Percentiles rank a stretch among this genome's conserved stretches.
These are phyloP conservation scores for Ditula angustiorana DNA, from an alignment of 2,888 invertebrate genomes.

Conservation along the genomic window DNA sequence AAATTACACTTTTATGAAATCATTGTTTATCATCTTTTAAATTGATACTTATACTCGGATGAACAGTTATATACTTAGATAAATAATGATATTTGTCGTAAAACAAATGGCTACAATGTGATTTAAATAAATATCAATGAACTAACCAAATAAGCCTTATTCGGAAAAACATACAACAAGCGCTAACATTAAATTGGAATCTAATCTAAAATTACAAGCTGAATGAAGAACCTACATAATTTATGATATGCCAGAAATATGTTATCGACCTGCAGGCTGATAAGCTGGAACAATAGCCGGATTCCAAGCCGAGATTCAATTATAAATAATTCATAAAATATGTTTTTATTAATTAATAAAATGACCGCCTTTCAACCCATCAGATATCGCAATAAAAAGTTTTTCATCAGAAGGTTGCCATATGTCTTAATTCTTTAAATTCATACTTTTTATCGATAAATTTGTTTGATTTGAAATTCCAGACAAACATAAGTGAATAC, in stretches of 20 bases:
- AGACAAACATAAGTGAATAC: slow-evolving; percentile 57
- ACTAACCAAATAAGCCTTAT: background rate
- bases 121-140: background rate
- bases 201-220: background rate
- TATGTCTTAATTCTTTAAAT: slow-evolving; percentile 73
- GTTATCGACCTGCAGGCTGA: slow-evolving; percentile 45
- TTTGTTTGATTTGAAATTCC: slow-evolving; percentile 61
- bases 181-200: background rate
- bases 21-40: background rate
- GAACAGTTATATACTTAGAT: slow-evolving; percentile 2
- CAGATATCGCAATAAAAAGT: slow-evolving; percentile 42
- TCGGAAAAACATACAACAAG: background rate
- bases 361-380: slow-evolving; percentile 55
- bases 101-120: background rate
- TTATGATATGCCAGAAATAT: slow-evolving; percentile 30
- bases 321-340: slow-evolving; percentile 76
- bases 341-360: slow-evolving; percentile 78
- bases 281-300: slow-evolving; percentile 62
- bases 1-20: slow-evolving; percentile 16
- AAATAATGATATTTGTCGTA: background rate
- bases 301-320: slow-evolving; percentile 53
- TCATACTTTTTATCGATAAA: slow-evolving; percentile 75
- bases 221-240: slow-evolving; percentile 12
- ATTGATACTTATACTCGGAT: slow-evolving; percentile 5
- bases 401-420: slow-evolving; percentile 30